A percentile compares a stretch with the other conserved stretches of the same genome.
These are phyloP conservation scores for Meteorus sp. DNA, from an alignment of 1,140 invertebrate species.

Conservation along the genomic window DNA sequence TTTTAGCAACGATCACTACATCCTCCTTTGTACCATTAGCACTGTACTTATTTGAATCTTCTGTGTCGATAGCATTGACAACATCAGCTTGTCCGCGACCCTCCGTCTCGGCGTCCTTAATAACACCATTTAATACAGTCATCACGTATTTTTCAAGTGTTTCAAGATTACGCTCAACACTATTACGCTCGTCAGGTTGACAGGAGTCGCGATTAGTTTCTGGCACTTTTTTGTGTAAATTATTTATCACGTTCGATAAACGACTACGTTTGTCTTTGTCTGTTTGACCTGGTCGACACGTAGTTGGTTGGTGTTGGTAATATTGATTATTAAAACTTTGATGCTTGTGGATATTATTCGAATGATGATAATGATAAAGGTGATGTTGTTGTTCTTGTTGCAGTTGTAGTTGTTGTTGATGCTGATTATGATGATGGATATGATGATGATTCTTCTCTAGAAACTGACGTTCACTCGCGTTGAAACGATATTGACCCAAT, in stretches of 20 bases:
- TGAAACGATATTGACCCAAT: conserved; percentile 39
- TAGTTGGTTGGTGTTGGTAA: background rate
- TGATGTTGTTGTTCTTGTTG: conserved; percentile 30
- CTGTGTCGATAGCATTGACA: conserved; percentile 7
- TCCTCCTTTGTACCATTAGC: conserved; percentile 9
- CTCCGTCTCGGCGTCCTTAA: conserved; percentile 47
- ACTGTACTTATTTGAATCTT: conserved; percentile 13
- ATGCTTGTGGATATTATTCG: conserved; percentile 15
- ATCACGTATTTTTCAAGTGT: conserved; percentile 54
- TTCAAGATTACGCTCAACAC: conserved; percentile 49
- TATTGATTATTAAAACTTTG: background rate
- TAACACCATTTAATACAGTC: conserved; percentile 55
- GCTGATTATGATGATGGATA: background rate
- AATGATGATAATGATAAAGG: background rate
- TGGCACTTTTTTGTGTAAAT: conserved; percentile 52
- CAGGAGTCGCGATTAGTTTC: conserved; percentile 17
- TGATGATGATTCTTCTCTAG: conserved; percentile 30
- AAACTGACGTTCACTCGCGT: conserved; percentile 40
- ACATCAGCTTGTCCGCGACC: conserved; percentile 15
- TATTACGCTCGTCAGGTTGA: conserved; percentile 40
- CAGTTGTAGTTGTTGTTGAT: conserved; percentile 26
- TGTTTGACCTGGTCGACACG: conserved; percentile 39
- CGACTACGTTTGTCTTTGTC: conserved; percentile 54
- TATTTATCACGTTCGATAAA: conserved; percentile 55
- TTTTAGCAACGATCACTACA: conserved; percentile 13